Evolutionary conservation across 2,797 vertebrate genomes (phyloP), one percentile per base, ranked within the genome.

Genomic region (Spinibarbus caldwelli): DNA sequence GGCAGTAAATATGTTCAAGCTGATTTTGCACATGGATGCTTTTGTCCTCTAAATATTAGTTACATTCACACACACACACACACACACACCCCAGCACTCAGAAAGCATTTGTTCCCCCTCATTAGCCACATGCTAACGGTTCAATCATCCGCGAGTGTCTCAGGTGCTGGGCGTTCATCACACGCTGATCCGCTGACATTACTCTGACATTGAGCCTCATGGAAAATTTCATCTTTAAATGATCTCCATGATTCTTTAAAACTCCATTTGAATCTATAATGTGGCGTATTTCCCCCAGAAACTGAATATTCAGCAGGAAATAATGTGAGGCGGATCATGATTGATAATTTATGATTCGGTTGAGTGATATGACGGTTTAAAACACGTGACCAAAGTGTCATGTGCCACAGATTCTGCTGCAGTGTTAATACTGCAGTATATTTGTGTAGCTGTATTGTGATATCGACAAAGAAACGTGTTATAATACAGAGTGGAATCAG

Each of bases 21-120:
- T 90, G 91, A 94, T 94, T 93, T 94, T 84, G 87, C 92, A 93
- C 92, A 90, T 90, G 87, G 88, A 87, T 90, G 92, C 92, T 92
- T 92, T 90, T 90, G 87, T 93, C 90, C 86, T 31, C 79, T 52
- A 78, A 78, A 41, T 59, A 59, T 78, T 59, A 78, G 75, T 88
- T 78, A 82, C 88, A n/a, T n/a, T n/a, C 34, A 31, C 41, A 29
- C 70, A 17, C 34, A 43, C 78, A 23, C 73, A 71, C 73, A 41
- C 52, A 62, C 81, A 68, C 81, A 52, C 80, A 78, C 80, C 36
- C 85, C 29, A 34, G 21, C 75, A 66, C 75, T 62, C 67, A 87
- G 90, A 89, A 82, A 78, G 81, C 86, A 90, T 90, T 86, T 85
- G 89, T 91, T 92, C 85, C 82, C 70, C 88, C 86, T 91, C 89